These are phyloP conservation scores for Latrodectus elegans DNA, from an alignment of 2,888 invertebrate species.

Conservation along the genomic window DNA sequence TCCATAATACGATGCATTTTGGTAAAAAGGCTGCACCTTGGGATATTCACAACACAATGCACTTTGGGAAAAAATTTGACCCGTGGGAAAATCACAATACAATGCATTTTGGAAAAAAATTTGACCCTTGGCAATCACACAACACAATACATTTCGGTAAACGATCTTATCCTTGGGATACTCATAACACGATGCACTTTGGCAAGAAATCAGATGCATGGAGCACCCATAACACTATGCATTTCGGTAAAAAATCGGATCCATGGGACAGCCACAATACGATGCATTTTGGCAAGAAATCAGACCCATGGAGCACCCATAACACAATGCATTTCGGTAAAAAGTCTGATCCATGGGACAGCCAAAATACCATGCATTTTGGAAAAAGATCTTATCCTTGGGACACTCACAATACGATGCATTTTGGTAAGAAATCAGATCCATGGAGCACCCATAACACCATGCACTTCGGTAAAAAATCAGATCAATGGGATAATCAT, in stretches of 20 bases:
- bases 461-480: conserved; percentile 41
- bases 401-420: conserved; percentile 29
- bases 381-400: conserved; percentile 40
- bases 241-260: conserved; percentile 19
- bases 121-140: conserved; percentile 29
- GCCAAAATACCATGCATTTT: conserved; percentile 47
- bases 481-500: conserved; percentile 28
- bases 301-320: conserved; percentile 19
- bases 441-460: conserved; percentile 37
- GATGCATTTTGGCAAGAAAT: conserved; percentile 44
- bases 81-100: conserved; percentile 29
- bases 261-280: conserved; percentile 35
- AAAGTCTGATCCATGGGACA: conserved; percentile 28
- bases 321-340: conserved; percentile 57
- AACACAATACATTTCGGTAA: conserved; percentile 47
- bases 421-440: conserved; percentile 44
- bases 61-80: conserved; percentile 27
- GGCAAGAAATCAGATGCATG: conserved; percentile 19
- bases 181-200: conserved; percentile 40
- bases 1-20: conserved; percentile 24
- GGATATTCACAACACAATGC: conserved; percentile 21
- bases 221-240: background rate
- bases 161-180: conserved; percentile 27
- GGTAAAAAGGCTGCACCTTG: conserved; percentile 17
- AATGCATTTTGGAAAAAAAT: conserved; percentile 38